Evolutionary conservation across 2,113 vertebrate genomes (phyloP), one percentile per base, ranked within the genome.

Genomic region (Pelecanus crispus): DNA sequence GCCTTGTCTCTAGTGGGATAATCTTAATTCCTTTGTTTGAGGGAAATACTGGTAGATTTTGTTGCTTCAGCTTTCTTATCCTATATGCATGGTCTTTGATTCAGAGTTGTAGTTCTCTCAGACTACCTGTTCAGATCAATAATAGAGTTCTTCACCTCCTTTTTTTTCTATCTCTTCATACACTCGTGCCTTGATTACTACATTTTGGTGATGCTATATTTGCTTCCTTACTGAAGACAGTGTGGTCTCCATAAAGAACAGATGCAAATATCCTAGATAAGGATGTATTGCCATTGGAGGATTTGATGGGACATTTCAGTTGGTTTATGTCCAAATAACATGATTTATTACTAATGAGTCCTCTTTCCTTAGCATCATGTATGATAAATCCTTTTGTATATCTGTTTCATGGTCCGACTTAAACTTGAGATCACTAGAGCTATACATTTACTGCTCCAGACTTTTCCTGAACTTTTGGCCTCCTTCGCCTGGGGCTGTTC

Each of bases 51-150:
- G 24, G 32, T 40, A 44, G 10, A 15, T 83, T 71, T 40, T 68
- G 17, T 66, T 4, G 1, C 36, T 78, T 56, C 36, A 49, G 32
- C 53, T 90, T 70, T 56, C 38, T 62, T 50, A 5, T 7, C 10
- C 61, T 32, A 2, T 20, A 0, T 6, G 4, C 2, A 2, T 21
- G 7, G 15, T 50, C 34, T 84, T 28, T 58, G 45, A 17, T 5
- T 72, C 40, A 42, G 40, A 22, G 53, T 16, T 81, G 81, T 22
- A 42, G 11, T 63, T 83, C 22, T 77, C 44, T 80, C 62, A n/a
- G 29, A 40, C 45, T 93, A 9, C n/a, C 8, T 1, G 1, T 47
- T 83, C 50, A 50, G 55, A 66, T 71, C 50, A 88, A 38, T 71
- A 74, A 25, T 34, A 73, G 34, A 50, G 40, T 59, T 82, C 28